These are phyloP conservation scores for Meloidogyne floridensis DNA, from an alignment of 1,140 invertebrate genomes.

Conservation along the genomic window DNA sequence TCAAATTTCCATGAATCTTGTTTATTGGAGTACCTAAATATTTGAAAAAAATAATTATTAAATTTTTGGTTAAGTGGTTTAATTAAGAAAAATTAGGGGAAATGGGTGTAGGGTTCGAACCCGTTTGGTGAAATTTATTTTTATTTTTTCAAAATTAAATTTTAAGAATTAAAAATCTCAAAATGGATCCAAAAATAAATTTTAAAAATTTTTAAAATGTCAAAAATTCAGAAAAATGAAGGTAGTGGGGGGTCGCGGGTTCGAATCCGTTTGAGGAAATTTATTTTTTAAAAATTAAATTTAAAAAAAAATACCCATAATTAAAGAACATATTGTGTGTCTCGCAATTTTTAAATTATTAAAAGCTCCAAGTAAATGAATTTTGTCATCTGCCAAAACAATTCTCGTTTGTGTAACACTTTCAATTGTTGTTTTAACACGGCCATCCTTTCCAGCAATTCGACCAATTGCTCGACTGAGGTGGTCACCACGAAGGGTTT, in stretches of 20 bases:
- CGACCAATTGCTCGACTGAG: slow-evolving; percentile 90
- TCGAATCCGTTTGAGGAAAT: neutral
- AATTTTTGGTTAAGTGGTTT: neutral
- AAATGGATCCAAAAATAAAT: too few species aligned
- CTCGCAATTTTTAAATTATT: slow-evolving; percentile 94
- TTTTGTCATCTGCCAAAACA: slow-evolving; percentile 89
- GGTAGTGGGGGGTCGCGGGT: neutral
- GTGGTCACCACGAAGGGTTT: slow-evolving; percentile 91
- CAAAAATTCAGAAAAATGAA: neutral
- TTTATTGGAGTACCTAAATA: slow-evolving; percentile 78
- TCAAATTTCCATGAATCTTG: slow-evolving; percentile 90
- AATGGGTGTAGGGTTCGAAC: too few species aligned
- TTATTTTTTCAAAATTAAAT: too few species aligned
- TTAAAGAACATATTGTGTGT: slow-evolving; percentile 93
- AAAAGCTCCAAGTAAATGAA: slow-evolving; percentile 95
- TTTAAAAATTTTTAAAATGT: too few species aligned
- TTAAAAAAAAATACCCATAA: slow-evolving; percentile 75
- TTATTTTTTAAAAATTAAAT: neutral
- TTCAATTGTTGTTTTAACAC: slow-evolving; percentile 97
- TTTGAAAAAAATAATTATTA: slow-evolving; percentile 21
- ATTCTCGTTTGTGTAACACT: slow-evolving; percentile 98
- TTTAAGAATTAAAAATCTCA: too few species aligned
- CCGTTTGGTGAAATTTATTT: too few species aligned
- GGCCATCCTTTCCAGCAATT: slow-evolving; percentile 92
- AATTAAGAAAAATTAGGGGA: too few species aligned